phyloP scores from a whole-genome alignment of 35 echinoderm and acorn worm species.

The Eucidaris tribuloides region DNA sequence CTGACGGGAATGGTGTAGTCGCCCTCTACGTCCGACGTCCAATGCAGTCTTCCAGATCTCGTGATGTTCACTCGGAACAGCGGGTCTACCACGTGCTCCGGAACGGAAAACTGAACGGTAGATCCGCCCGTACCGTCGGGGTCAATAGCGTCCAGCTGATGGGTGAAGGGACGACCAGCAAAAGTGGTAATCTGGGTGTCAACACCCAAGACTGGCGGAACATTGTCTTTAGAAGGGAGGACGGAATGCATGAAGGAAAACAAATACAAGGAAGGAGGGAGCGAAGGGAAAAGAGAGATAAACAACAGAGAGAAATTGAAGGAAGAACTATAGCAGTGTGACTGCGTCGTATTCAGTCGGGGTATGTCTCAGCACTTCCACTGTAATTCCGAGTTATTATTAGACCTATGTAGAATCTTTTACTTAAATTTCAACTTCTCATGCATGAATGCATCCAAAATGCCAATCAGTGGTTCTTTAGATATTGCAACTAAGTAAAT shows the following conservation, averaged over 20 bases:
- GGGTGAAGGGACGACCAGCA: constrained; percentile 15
- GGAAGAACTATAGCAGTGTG: neutral
- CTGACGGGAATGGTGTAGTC: constrained; percentile 32
- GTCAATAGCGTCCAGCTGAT: constrained; percentile 48
- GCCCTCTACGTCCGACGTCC: constrained; percentile 28
- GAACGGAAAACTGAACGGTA: constrained; percentile 10
- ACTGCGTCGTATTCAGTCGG: neutral
- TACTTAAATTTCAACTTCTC: too few species aligned
- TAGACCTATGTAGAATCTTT: neutral
- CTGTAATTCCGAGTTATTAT: neutral
- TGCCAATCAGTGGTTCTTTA: too few species aligned
- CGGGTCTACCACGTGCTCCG: neutral
- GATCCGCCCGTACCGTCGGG: constrained; percentile 10
- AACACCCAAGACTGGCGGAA: constrained; percentile 20
- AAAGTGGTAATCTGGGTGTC: constrained; percentile 15
- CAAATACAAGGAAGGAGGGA: neutral
- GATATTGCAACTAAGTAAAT: too few species aligned
- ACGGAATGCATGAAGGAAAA: neutral
- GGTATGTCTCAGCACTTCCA: neutral
- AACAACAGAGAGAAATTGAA: neutral
- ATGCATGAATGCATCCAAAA: too few species aligned
- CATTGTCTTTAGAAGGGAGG: constrained; percentile 31
- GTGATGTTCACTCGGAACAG: constrained; percentile 14
- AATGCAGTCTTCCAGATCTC: constrained; percentile 23
- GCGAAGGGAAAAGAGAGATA: neutral